Conservation (phyloP, 2,113 vertebrate genomes). For the Gopherus flavomarginatus region DNA sequence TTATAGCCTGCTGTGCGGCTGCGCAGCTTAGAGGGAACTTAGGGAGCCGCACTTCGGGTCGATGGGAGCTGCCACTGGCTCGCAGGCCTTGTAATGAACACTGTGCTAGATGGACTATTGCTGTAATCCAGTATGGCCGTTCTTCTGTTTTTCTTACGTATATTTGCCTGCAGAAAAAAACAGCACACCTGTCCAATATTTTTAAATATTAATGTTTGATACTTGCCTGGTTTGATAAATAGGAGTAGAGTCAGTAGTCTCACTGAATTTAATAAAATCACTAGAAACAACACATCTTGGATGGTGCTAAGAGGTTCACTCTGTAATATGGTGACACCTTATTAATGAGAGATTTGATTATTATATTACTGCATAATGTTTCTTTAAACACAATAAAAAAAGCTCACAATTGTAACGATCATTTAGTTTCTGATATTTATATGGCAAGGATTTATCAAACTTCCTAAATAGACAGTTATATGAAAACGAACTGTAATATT, state of each 20-base stretch:
- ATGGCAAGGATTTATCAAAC: neutral
- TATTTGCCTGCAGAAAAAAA: neutral
- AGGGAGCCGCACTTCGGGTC: too few species aligned
- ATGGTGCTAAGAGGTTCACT: neutral
- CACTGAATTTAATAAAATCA: too few species aligned
- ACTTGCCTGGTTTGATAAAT: neutral
- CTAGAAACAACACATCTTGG: too few species aligned
- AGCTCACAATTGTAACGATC: neutral
- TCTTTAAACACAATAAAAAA: neutral
- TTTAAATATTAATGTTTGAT: neutral
- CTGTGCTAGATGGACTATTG: neutral
- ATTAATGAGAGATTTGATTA: neutral
- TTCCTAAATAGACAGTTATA: neutral
- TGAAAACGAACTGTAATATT: neutral
- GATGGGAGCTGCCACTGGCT: too few species aligned
- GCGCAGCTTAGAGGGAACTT: too few species aligned
- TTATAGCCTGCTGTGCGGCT: too few species aligned
- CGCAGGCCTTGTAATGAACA: too few species aligned
- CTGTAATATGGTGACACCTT: neutral
- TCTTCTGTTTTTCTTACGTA: neutral
- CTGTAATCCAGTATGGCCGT: neutral
- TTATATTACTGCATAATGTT: neutral
- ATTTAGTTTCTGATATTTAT: neutral
- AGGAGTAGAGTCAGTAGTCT: too few species aligned
- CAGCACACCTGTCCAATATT: neutral